A percentile compares a stretch with the other conserved stretches of the same genome.
phyloP scores from a whole-genome alignment of 2,888 invertebrate genomes.

The Cerceris rybyensis region DNA sequence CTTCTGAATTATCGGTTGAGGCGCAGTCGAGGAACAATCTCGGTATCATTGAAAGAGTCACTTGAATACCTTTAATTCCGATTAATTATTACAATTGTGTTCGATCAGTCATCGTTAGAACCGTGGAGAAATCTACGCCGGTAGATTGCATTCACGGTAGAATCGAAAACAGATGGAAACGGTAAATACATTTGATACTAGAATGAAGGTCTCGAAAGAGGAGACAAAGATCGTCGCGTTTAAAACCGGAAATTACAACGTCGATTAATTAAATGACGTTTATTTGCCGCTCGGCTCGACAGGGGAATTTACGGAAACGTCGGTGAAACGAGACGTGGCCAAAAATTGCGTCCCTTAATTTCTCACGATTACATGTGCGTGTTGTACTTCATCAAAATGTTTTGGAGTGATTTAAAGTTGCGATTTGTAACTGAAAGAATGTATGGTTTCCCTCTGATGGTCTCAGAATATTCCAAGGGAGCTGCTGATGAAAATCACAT shows the following conservation, averaged over 20 bases:
- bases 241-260: neutral
- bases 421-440: too few relatives aligned
- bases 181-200: too few relatives aligned
- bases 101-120: too few relatives aligned
- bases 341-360: neutral
- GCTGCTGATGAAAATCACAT: too few relatives aligned
- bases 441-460: too few relatives aligned
- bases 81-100: neutral
- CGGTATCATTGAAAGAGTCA: neutral
- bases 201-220: neutral
- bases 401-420: too few relatives aligned
- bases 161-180: too few relatives aligned
- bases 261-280: neutral
- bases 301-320: neutral
- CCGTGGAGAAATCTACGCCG: neutral
- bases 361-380: too few relatives aligned
- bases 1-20: constrained; percentile 1
- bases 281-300: neutral
- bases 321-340: neutral
- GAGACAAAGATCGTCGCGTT: neutral
- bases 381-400: too few relatives aligned
- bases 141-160: too few relatives aligned
- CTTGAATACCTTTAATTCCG: neutral
- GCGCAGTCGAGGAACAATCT: neutral
- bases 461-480: too few relatives aligned